These are phyloP conservation scores for Catostomus latipinnis DNA, from an alignment of 2,797 vertebrate species.

Conservation along the genomic window DNA sequence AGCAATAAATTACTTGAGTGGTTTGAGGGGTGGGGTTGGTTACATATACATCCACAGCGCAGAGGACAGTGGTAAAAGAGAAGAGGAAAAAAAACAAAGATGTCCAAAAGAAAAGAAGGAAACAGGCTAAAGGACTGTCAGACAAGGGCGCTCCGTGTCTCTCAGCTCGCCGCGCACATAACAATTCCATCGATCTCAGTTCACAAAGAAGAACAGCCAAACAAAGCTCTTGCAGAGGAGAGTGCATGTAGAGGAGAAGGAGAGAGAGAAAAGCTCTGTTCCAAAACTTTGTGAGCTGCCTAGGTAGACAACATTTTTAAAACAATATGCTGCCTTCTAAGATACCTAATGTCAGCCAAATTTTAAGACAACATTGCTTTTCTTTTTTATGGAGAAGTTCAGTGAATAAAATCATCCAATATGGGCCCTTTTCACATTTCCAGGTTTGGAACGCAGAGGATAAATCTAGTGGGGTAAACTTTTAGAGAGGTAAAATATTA, in stretches of 20 bases:
- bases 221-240: slow-evolving; percentile 7
- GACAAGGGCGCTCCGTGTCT: not conserved
- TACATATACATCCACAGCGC: not conserved
- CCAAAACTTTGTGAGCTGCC: not conserved
- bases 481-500: too few relatives aligned
- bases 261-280: not conserved
- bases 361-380: not conserved
- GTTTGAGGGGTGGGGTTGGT: not conserved
- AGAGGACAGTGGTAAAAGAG: slow-evolving; percentile 8
- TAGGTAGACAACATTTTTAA: not conserved
- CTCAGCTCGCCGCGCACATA: not conserved
- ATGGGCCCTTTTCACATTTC: too few relatives aligned
- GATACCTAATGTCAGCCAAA: too few relatives aligned
- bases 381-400: not conserved
- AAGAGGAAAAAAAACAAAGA: not conserved
- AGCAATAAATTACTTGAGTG: slow-evolving; percentile 41
- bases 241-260: slow-evolving; percentile 3
- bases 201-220: not conserved
- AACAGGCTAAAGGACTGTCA: not conserved
- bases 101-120: not conserved
- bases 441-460: too few relatives aligned
- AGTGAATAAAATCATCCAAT: too few relatives aligned
- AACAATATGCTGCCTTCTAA: too few relatives aligned
- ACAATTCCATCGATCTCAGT: slow-evolving; percentile 1
- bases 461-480: too few relatives aligned